Percentiles rank a stretch among this genome's conserved stretches.
Conservation (phyloP, 1,140 invertebrate species). For the Centruroides sculpturatus region DNA sequence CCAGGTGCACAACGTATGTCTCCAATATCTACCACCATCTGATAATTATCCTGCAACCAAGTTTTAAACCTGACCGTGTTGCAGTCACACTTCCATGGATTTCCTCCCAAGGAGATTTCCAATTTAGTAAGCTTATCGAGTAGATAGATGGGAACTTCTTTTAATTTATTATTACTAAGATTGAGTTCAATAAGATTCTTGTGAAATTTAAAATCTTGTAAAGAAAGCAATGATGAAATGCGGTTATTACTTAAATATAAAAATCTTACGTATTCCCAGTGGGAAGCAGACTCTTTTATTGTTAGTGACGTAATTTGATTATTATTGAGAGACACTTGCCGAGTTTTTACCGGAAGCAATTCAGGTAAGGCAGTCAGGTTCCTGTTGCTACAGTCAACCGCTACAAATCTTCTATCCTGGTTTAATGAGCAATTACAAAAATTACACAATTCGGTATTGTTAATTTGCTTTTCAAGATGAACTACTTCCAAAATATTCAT, state of each 20-base stretch:
- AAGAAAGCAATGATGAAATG: slow-evolving; percentile 10
- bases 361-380: slow-evolving; percentile 10
- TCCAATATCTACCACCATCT: slow-evolving; percentile 11
- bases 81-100: slow-evolving; percentile 19
- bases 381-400: slow-evolving; percentile 13
- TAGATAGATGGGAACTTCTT: slow-evolving; percentile 16
- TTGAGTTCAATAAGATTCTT: slow-evolving; percentile 13
- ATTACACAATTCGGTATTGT: slow-evolving; percentile 12
- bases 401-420: slow-evolving; percentile 8
- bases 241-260: slow-evolving; percentile 15
- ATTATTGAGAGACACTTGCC: slow-evolving; percentile 12
- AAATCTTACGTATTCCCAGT: slow-evolving; percentile 10
- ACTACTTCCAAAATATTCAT: slow-evolving; percentile 8
- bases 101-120: slow-evolving; percentile 14
- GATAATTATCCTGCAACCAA: slow-evolving; percentile 16
- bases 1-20: slow-evolving; percentile 12
- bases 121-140: slow-evolving; percentile 11
- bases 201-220: slow-evolving; percentile 11
- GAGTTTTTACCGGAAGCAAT: slow-evolving; percentile 14
- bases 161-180: slow-evolving; percentile 14
- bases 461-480: slow-evolving; percentile 4
- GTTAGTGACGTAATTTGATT: slow-evolving; percentile 13
- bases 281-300: not conserved
- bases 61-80: slow-evolving; percentile 17
- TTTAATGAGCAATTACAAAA: slow-evolving; percentile 15